phyloP scores from a whole-genome alignment of 2,113 vertebrate genomes.

The Ivindomyrus marchei region DNA sequence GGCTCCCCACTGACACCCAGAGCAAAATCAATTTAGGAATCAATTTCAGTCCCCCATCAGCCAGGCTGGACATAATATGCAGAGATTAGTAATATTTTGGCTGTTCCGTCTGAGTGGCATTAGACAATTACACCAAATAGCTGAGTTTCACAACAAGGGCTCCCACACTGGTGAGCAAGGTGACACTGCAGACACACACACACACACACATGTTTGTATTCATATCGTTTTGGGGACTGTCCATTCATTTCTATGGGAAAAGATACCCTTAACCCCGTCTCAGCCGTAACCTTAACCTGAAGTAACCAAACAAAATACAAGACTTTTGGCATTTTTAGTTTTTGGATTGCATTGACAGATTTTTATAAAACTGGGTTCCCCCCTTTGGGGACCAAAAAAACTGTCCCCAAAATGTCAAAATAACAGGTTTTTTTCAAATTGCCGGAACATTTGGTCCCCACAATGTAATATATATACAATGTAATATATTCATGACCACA shows the following conservation, averaged over 20 bases:
- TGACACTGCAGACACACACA: not conserved
- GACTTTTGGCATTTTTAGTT: not conserved
- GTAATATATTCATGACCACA: not conserved
- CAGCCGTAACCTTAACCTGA: not conserved
- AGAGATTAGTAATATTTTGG: conserved; percentile 30
- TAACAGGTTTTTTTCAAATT: not conserved
- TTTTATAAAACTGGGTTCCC: not conserved
- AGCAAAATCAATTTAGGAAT: conserved; percentile 76
- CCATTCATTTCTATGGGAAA: not conserved
- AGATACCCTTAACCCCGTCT: not conserved
- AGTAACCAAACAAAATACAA: not conserved
- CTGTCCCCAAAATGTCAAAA: not conserved
- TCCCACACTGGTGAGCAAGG: not conserved
- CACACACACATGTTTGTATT: not conserved
- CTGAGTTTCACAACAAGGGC: not conserved
- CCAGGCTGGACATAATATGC: conserved; percentile 40
- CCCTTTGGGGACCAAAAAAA: not conserved
- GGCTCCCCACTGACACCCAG: conserved; percentile 68
- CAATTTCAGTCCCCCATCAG: conserved; percentile 61
- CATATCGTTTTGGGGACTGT: not conserved
- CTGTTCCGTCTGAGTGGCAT: conserved; percentile 19
- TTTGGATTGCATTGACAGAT: not conserved
- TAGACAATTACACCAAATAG: conserved; percentile 18
- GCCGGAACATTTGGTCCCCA: not conserved
- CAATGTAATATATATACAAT: not conserved